Conservation (phyloP, 2,113 vertebrate species). For the Lipotes vexillifer region DNA sequence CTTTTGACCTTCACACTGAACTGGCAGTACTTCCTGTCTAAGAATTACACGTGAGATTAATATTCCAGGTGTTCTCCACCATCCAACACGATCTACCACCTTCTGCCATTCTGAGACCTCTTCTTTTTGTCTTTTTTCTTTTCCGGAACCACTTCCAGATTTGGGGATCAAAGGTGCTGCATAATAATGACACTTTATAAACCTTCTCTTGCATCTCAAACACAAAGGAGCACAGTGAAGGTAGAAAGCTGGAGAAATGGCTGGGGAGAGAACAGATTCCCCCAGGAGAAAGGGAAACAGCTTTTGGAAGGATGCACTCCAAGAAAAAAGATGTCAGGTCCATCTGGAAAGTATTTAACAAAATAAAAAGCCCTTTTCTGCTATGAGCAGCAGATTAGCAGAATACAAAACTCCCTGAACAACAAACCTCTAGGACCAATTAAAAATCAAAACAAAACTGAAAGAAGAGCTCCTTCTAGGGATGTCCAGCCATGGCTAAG, state of each 20-base stretch:
- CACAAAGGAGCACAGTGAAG: neutral
- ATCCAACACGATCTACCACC: neutral
- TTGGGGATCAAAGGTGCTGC: neutral
- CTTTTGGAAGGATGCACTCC: neutral
- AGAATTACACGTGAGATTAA: neutral
- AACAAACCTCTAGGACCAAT: conserved; percentile 15
- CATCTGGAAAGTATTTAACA: conserved; percentile 48
- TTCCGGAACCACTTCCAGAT: neutral
- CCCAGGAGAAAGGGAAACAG: neutral
- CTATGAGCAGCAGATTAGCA: neutral
- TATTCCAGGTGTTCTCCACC: neutral
- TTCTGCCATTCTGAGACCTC: neutral
- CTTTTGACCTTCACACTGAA: neutral
- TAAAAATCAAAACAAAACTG: conserved; percentile 35
- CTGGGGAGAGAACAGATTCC: neutral
- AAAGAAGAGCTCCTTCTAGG: conserved; percentile 29
- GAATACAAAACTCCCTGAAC: conserved; percentile 30
- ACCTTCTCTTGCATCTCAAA: neutral
- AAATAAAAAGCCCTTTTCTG: conserved; percentile 46
- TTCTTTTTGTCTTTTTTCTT: neutral
- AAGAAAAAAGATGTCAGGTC: neutral
- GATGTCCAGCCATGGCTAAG: neutral
- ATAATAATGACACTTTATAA: neutral
- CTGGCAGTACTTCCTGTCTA: neutral
- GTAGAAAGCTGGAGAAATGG: neutral